These are phyloP conservation scores for Otolemur crassicaudatus DNA, from an alignment of 2,797 vertebrate species.

Conservation along the genomic window DNA sequence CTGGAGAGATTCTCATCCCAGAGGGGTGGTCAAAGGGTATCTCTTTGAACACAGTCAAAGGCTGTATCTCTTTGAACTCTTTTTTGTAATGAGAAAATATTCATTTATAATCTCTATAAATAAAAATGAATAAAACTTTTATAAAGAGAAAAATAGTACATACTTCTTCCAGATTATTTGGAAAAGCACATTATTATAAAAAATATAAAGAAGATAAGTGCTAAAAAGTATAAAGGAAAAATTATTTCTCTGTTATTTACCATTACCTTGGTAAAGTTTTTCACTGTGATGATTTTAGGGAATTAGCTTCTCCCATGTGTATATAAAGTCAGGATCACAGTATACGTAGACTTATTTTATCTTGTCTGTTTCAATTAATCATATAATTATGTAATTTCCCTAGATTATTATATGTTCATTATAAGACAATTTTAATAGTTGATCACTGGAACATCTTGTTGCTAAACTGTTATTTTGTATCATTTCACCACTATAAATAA, in stretches of 20 bases:
- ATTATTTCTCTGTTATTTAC: not conserved
- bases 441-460: no score
- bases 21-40: not conserved
- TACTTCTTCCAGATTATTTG: not conserved
- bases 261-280: not conserved
- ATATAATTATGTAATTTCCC: not conserved
- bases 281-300: not conserved
- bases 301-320: not conserved
- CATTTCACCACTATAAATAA: not conserved
- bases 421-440: not conserved
- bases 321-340: not conserved
- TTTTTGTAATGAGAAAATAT: not conserved
- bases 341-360: not conserved
- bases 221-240: not conserved
- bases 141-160: not conserved
- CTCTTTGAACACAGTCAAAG: not conserved
- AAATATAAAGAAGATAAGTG: not conserved
- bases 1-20: not conserved
- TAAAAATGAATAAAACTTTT: not conserved
- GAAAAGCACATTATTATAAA: not conserved
- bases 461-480: not conserved
- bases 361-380: not conserved
- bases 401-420: not conserved
- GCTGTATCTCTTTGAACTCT: not conserved
- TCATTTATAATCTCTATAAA: not conserved